Base-by-base conservation (phyloP, 2,113 vertebrate species). In the Nesogale talazaci region DNA sequence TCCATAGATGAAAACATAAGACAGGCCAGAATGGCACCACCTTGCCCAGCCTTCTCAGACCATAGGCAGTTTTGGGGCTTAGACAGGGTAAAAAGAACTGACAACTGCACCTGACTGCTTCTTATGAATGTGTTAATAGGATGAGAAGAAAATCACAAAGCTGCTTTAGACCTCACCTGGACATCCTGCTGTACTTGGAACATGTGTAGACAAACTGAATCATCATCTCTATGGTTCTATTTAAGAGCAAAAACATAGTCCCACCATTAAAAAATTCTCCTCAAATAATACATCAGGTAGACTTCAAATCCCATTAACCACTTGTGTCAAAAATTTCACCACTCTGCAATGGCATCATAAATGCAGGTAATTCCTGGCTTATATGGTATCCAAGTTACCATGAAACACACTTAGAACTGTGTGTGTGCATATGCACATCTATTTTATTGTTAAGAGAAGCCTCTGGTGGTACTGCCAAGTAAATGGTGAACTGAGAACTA, bases 301-400 rank as follows among this genome's bases (percentile, higher is more conserved):
- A 12, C 76, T 94, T 86, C 57, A 72, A 88, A 61, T 95, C 63
- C 12, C 4, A 75, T 90, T 89, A 3, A 59, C 88, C 65, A 38
- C 1, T 84, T 61, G 52, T 80, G n/a, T 89, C 93, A 79, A 70
- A 89, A 86, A 40, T n/a, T 67, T 84, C 25, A 69, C 27, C 79
- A 27, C 31, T 81, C 22, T 80, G 6, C 34, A 27, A 40, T 22
- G 17, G 40, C 59, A 52, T 52, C 25, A 20, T 93, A 61, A 90
- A 87, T 69, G n/a, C 65, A 69, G 8, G 29, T 69, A 31, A 29
- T 69, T 31, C 29, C 29, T 16, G 31, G 11, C 12, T 69, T 27
- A n/a, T 15, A 29, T 5, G 4, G 10, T 69, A n/a, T n/a, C 16
- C 31, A 31, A n/a, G 65, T 69, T 69, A n/a, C 14, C 14, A 16